Evolutionary conservation across 2,888 invertebrate genomes (phyloP).

Genomic region (Luperina nickerlii): DNA sequence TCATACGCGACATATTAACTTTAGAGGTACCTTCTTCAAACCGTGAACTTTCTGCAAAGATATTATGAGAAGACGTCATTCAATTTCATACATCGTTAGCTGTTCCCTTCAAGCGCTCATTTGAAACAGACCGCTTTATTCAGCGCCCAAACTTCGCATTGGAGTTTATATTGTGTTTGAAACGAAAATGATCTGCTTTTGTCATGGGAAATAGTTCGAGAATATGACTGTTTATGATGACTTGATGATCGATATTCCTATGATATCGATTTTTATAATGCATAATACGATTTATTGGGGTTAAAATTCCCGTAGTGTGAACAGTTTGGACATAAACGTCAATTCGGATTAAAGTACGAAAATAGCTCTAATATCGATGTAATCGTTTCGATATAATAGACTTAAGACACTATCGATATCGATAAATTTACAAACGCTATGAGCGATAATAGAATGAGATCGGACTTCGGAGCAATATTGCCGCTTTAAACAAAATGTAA

Average conservation of each 20-base stretch:
- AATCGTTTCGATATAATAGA: conserved; percentile 45
- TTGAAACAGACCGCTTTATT: conserved; percentile 27
- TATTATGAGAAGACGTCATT: conserved; percentile 18
- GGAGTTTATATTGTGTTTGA: conserved; percentile 21
- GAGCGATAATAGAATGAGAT: conserved; percentile 20
- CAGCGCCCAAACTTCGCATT: conserved; percentile 24
- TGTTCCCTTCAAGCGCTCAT: conserved; percentile 10
- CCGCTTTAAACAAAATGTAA: not conserved
- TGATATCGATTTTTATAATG: not conserved
- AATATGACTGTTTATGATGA: conserved; percentile 12
- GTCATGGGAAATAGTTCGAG: not conserved
- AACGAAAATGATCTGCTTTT: conserved; percentile 6
- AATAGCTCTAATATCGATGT: conserved; percentile 56
- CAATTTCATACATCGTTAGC: conserved; percentile 53
- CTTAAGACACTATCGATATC: conserved; percentile 53
- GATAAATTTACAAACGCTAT: conserved; percentile 41
- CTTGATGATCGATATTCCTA: conserved; percentile 8
- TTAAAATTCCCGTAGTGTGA: conserved; percentile 4
- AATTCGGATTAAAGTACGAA: conserved; percentile 47
- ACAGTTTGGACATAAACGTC: conserved; percentile 39
- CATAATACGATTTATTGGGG: conserved; percentile 1
- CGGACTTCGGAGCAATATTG: not conserved
- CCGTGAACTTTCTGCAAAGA: conserved; percentile 39
- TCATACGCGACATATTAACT: conserved; percentile 22
- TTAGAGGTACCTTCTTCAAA: not conserved